A percentile compares a stretch with the other conserved stretches of the same genome.
These are phyloP conservation scores for Philereme vetulata DNA, from an alignment of 2,888 invertebrate species.

Conservation along the genomic window DNA sequence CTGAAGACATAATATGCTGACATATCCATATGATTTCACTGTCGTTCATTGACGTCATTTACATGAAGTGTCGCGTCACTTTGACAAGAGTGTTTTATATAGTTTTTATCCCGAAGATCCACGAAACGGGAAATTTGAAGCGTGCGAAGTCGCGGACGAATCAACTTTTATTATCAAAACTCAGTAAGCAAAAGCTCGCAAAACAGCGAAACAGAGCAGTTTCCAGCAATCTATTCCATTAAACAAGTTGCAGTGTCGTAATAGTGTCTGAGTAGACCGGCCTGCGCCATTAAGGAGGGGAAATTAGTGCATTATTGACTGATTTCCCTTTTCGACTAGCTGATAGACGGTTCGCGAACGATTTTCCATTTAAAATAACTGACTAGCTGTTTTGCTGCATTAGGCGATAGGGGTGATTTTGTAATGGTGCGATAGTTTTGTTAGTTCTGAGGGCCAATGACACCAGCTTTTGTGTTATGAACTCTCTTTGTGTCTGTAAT, in stretches of 20 bases:
- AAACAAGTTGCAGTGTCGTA: constrained; percentile 42
- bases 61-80: too few species aligned
- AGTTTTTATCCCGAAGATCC: too few species aligned
- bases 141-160: too few species aligned
- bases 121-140: too few species aligned
- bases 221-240: constrained; percentile 40
- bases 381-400: constrained; percentile 36
- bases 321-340: constrained; percentile 82
- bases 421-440: constrained; percentile 17
- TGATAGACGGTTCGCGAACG: constrained; percentile 56
- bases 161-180: too few species aligned
- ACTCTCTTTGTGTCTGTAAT: too few species aligned
- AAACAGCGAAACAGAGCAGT: constrained; percentile 12
- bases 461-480: too few species aligned
- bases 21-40: too few species aligned
- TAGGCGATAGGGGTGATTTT: constrained; percentile 26
- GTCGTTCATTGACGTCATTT: too few species aligned
- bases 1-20: too few species aligned
- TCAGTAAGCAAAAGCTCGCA: constrained; percentile 2
- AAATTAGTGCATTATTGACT: constrained; percentile 84
- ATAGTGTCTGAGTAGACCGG: constrained; percentile 46
- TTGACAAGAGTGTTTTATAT: too few species aligned
- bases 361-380: constrained; percentile 49
- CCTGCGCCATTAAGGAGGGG: constrained; percentile 73
- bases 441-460: neutral